phyloP scores from a whole-genome alignment of 2,888 invertebrate species.

The Oscheius sp. region DNA sequence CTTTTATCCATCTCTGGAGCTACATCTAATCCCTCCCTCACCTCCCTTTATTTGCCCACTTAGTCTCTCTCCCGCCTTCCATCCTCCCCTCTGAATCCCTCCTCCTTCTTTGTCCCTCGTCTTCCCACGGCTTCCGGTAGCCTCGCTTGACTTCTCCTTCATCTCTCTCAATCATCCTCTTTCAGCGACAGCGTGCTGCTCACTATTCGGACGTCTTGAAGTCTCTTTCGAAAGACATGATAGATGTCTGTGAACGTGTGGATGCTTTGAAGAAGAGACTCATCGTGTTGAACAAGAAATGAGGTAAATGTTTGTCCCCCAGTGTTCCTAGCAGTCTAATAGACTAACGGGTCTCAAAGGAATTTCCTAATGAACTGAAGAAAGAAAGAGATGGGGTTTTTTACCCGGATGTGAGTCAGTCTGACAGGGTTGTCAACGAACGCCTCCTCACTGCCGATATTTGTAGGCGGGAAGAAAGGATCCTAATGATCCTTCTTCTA shows the following conservation, averaged over 20 bases:
- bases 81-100: conserved; percentile 1
- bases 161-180: neutral
- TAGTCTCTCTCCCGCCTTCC: neutral
- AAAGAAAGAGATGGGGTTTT: too few species aligned
- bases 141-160: conserved; percentile 4
- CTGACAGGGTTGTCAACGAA: too few species aligned
- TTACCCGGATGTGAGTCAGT: too few species aligned
- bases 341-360: too few species aligned
- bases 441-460: too few species aligned
- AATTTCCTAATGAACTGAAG: too few species aligned
- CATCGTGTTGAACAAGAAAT: neutral
- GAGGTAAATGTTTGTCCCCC: neutral
- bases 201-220: conserved; percentile 2
- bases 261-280: conserved; percentile 7
- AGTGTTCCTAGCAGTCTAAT: neutral
- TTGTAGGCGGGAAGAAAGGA: too few species aligned
- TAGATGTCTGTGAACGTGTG: conserved; percentile 17
- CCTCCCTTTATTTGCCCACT: conserved; percentile 10
- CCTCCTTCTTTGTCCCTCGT: conserved; percentile 12
- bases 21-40: too few species aligned
- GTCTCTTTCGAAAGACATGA: conserved; percentile 2
- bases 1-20: too few species aligned
- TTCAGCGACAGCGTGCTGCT: conserved; percentile 12
- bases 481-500: too few species aligned
- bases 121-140: conserved; percentile 24